Base-by-base conservation (phyloP, 1,140 invertebrate species). In the Caenorhabditis briggsae region DNA sequence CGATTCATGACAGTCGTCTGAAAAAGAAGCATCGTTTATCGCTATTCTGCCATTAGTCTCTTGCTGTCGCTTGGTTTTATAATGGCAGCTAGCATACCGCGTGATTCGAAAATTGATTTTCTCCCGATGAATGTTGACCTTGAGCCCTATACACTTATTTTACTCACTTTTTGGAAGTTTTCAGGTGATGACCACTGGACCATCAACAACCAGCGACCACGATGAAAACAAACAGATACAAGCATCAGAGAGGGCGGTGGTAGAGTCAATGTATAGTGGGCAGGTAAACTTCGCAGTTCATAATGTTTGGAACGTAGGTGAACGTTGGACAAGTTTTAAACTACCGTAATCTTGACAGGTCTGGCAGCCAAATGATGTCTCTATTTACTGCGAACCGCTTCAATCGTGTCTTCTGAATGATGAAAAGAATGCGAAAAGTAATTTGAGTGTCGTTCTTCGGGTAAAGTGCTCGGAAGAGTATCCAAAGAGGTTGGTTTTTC, bases 391-490 rank as follows among this genome's bases (percentile, higher is more conserved):
- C 2, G 6, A 78, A 43, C 25, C 84, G 6, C 50, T 53, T 14
- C 59, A 85, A 9, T 85, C 84, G 20, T 64, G 61, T 18, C n/a
- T 64, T 78, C 58, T 41, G 6, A 25, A 55, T 20, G 64, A 50
- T 8, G 65, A 53, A 2, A 25, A 46, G 33, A 9, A 23, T 23
- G 64, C 46, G 12, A 78, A 78, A 78, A 78, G 70, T 14, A 78
- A 78, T 23, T 12, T 74, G 12, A 70, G 61, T 33, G 84, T 85
- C 11, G 50, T 53, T 74, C 53, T 85, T 18, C 33, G 33, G n/a
- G 84, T 85, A 1, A 74, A 53, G 20, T 85, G 84, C 50, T 55
- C 61, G 18, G 33, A 53, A 58, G 65, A 74, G 5, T 85, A 85
- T 48, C 84, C 84, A 53, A 16, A 50, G 20, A n/a, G 64, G 64